These are phyloP conservation scores for Proteles cristata DNA, from an alignment of 2,113 vertebrate species.

Conservation along the genomic window DNA sequence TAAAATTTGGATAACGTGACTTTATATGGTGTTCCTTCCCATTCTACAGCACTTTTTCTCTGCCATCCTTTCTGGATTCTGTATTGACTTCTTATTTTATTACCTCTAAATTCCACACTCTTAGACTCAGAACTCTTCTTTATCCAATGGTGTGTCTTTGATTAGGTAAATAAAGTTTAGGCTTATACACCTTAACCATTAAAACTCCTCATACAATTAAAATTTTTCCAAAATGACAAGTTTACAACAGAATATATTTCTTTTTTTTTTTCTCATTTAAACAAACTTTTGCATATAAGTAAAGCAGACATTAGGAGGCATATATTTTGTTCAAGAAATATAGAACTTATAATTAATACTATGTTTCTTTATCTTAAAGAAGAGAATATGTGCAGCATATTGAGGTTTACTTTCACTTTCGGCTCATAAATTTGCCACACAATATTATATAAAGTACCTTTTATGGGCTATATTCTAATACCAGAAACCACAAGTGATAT, in stretches of 20 bases:
- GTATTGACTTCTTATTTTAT: neutral
- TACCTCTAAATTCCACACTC: neutral
- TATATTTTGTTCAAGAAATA: slow-evolving; percentile 42
- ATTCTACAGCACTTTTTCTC: neutral
- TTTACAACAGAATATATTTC: slow-evolving; percentile 37
- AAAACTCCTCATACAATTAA: slow-evolving; percentile 25
- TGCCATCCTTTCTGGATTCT: neutral
- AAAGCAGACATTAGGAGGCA: neutral
- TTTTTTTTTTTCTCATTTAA: slow-evolving; percentile 16
- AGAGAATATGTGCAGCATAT: neutral
- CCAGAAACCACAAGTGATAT: neutral
- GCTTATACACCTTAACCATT: neutral
- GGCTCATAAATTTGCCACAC: slow-evolving; percentile 10
- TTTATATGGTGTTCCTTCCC: neutral
- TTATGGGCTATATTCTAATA: slow-evolving; percentile 21
- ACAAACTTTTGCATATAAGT: neutral
- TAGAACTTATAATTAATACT: slow-evolving; percentile 47
- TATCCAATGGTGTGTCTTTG: neutral
- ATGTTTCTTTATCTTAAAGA: slow-evolving; percentile 46
- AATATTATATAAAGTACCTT: slow-evolving; percentile 3
- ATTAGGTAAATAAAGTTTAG: neutral
- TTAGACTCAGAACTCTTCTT: neutral
- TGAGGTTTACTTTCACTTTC: slow-evolving; percentile 37
- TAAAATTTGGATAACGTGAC: neutral
- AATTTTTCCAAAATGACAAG: neutral